phyloP scores from a whole-genome alignment of 2,797 vertebrate species.

The Mycteria americana region DNA sequence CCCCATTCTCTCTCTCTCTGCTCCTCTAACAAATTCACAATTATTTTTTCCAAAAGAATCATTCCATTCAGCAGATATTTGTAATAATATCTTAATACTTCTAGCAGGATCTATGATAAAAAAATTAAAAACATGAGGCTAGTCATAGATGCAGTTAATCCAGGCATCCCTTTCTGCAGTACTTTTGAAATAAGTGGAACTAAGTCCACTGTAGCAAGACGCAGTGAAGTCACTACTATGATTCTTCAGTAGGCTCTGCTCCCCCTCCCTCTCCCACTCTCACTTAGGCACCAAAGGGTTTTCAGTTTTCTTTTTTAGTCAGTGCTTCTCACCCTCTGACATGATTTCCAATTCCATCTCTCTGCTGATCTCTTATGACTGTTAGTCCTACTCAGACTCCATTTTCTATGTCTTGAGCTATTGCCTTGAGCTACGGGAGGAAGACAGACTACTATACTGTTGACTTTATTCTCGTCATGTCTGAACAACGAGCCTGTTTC shows the following conservation, averaged over 20 bases:
- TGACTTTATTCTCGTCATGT: not conserved
- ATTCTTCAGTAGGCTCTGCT: not conserved
- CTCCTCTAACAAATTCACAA: not conserved
- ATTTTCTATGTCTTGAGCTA: not conserved
- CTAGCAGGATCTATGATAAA: constrained; percentile 12
- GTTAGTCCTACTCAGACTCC: not conserved
- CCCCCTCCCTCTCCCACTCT: not conserved
- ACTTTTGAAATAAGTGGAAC: not conserved
- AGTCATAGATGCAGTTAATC: not conserved
- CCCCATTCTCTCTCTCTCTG: not conserved
- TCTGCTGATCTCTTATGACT: not conserved
- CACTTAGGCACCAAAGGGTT: not conserved
- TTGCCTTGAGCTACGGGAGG: not conserved
- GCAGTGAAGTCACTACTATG: not conserved
- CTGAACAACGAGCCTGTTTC: not conserved
- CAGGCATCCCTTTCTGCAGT: not conserved
- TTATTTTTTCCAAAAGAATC: constrained; percentile 40
- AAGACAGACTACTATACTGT: not conserved
- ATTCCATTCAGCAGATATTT: not conserved
- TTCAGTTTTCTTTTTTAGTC: not conserved
- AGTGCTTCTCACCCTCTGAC: not conserved
- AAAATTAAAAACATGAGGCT: not conserved
- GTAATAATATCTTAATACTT: not conserved
- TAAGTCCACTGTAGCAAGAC: not conserved
- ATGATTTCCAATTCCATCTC: not conserved